phyloP scores from a whole-genome alignment of 2,888 invertebrate genomes.

The Amblyjoppa fuscipennis region DNA sequence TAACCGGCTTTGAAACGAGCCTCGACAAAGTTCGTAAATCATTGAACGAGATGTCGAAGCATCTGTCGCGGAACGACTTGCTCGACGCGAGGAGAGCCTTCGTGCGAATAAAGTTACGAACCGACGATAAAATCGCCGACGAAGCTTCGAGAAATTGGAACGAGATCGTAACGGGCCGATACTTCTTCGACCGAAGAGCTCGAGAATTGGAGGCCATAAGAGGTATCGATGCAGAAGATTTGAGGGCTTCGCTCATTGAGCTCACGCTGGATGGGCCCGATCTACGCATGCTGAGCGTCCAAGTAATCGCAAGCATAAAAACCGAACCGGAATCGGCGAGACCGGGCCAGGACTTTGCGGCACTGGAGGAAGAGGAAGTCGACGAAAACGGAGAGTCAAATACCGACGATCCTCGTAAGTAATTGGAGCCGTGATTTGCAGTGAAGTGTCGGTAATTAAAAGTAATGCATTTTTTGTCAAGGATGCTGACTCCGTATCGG shows the following conservation, averaged over 20 bases:
- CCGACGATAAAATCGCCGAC: constrained; percentile 91
- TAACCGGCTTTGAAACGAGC: constrained; percentile 89
- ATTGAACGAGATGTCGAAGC: constrained; percentile 87
- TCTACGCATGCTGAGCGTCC: constrained; percentile 79
- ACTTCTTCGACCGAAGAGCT: constrained; percentile 91
- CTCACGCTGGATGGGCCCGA: constrained; percentile 74
- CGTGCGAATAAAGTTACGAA: constrained; percentile 91
- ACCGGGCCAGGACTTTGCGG: no score
- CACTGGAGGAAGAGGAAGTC: not conserved
- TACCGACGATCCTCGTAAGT: constrained; percentile 10
- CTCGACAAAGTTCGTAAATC: constrained; percentile 90
- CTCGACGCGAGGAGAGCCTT: constrained; percentile 89
- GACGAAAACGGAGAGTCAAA: constrained; percentile 11
- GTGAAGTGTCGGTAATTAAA: no score
- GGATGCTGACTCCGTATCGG: no score
- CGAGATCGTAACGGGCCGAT: constrained; percentile 91
- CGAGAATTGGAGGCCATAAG: constrained; percentile 89
- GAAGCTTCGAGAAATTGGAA: constrained; percentile 92
- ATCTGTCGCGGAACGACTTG: constrained; percentile 88
- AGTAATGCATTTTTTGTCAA: no score
- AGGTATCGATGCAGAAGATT: constrained; percentile 82
- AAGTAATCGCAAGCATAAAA: constrained; percentile 75
- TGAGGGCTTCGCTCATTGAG: constrained; percentile 75
- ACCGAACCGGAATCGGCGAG: constrained; percentile 15
- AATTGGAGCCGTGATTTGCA: no score